Conservation (phyloP, 1,140 invertebrate species). For the Sarcophaga bullata region DNA sequence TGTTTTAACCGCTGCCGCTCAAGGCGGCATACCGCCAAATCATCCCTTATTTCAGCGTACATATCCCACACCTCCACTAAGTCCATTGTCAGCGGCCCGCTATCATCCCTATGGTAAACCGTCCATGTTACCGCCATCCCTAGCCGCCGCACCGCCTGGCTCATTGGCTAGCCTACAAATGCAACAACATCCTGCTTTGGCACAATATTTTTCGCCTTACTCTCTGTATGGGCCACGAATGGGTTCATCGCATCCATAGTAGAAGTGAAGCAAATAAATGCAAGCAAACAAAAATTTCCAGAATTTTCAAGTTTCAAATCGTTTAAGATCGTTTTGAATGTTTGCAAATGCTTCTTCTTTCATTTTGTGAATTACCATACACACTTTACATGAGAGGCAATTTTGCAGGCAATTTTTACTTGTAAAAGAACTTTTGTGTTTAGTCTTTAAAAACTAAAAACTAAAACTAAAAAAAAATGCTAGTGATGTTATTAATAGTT, state of each 20-base stretch:
- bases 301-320: neutral
- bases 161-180: constrained; percentile 71
- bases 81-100: constrained; percentile 80
- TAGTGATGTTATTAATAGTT: constrained; percentile 37
- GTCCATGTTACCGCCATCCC: constrained; percentile 68
- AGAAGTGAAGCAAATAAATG: neutral
- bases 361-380: no score
- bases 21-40: constrained; percentile 68
- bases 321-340: no score
- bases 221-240: constrained; percentile 86
- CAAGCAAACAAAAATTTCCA: neutral
- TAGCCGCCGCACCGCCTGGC: constrained; percentile 64
- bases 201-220: constrained; percentile 86
- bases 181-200: constrained; percentile 75
- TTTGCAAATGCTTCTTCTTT: no score
- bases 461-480: constrained; percentile 37
- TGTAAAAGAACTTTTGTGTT: neutral
- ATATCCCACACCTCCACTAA: constrained; percentile 89
- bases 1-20: constrained; percentile 68
- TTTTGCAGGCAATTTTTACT: neutral
- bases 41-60: constrained; percentile 77
- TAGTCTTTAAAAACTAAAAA: neutral
- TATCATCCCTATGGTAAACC: constrained; percentile 90
- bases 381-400: no score
- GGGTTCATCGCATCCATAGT: constrained; percentile 74